phyloP scores from a whole-genome alignment of 2,888 invertebrate genomes.

The Cantharis rufa region DNA sequence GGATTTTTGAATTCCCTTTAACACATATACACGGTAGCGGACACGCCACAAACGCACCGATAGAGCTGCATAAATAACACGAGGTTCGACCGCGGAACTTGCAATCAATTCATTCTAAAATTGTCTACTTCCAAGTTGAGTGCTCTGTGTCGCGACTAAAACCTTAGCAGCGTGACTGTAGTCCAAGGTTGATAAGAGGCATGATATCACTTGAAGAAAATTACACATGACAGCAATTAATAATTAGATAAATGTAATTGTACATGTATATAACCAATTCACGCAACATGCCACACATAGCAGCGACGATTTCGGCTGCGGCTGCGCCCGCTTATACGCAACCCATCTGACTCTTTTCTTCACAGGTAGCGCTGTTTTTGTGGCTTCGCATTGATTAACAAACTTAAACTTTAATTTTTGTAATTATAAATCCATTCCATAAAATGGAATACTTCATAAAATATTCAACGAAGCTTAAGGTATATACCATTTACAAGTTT shows the following conservation, averaged over 20 bases:
- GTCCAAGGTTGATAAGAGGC: slow-evolving; percentile 56
- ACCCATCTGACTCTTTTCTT: slow-evolving; percentile 30
- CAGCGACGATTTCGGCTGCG: slow-evolving; percentile 29
- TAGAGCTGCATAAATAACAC: slow-evolving; percentile 46
- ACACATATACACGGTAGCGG: slow-evolving; percentile 36
- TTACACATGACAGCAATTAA: slow-evolving; percentile 48
- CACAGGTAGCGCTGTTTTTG: slow-evolving; percentile 22
- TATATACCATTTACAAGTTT: not conserved
- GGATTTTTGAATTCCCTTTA: slow-evolving; percentile 39
- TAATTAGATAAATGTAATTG: slow-evolving; percentile 39
- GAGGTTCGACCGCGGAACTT: slow-evolving; percentile 39
- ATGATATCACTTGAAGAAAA: slow-evolving; percentile 44
- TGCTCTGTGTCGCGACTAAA: slow-evolving; percentile 50
- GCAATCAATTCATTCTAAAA: slow-evolving; percentile 56
- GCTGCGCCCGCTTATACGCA: slow-evolving; percentile 34
- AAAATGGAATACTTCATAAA: not conserved
- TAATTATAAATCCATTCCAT: not conserved
- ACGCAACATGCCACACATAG: slow-evolving; percentile 31
- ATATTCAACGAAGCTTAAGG: not conserved
- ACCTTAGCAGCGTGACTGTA: slow-evolving; percentile 49
- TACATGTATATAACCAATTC: slow-evolving; percentile 51
- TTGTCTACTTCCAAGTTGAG: slow-evolving; percentile 52
- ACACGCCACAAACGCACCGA: slow-evolving; percentile 36
- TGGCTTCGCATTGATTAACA: not conserved
- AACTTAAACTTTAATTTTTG: not conserved